phyloP scores from a whole-genome alignment of 1,140 invertebrate genomes.

The Pseudomyrmex gracilis region DNA sequence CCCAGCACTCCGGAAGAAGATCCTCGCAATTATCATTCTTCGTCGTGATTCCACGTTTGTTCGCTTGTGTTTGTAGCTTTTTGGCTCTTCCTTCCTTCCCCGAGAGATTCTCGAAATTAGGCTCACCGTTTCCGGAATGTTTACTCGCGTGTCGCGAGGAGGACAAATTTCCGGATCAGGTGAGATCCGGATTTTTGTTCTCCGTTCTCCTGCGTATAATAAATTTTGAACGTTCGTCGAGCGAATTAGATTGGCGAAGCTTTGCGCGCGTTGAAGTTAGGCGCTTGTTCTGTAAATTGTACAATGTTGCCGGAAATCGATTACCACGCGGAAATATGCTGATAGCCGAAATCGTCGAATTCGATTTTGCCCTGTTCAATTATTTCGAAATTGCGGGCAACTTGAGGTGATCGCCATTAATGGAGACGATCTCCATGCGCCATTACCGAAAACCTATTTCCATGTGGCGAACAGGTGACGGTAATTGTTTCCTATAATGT shows the following conservation, averaged over 20 bases:
- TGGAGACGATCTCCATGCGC: slow-evolving; percentile 42
- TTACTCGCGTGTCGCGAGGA: not conserved
- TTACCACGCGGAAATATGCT: slow-evolving; percentile 53
- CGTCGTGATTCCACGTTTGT: not conserved
- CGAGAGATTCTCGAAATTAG: not conserved
- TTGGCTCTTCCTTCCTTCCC: too few species aligned
- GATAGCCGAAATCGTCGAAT: slow-evolving; percentile 51
- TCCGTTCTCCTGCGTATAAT: not conserved
- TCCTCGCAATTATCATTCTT: not conserved
- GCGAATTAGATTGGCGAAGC: slow-evolving; percentile 2
- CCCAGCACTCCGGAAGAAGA: slow-evolving; percentile 51
- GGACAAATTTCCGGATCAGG: not conserved
- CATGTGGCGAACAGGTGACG: not conserved
- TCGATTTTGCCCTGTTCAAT: slow-evolving; percentile 61
- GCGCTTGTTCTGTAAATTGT: slow-evolving; percentile 50
- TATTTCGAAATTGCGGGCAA: slow-evolving; percentile 66
- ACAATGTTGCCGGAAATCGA: slow-evolving; percentile 31
- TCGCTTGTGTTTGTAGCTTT: not conserved
- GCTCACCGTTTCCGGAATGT: not conserved
- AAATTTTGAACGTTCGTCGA: not conserved
- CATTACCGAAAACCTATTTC: slow-evolving; percentile 50
- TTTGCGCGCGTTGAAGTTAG: too few species aligned
- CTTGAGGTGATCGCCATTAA: slow-evolving; percentile 68
- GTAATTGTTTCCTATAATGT: slow-evolving; percentile 30
- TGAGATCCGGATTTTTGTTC: slow-evolving; percentile 1